These are phyloP conservation scores for Megaceryle alcyon DNA, from an alignment of 2,797 vertebrate genomes.

Conservation along the genomic window DNA sequence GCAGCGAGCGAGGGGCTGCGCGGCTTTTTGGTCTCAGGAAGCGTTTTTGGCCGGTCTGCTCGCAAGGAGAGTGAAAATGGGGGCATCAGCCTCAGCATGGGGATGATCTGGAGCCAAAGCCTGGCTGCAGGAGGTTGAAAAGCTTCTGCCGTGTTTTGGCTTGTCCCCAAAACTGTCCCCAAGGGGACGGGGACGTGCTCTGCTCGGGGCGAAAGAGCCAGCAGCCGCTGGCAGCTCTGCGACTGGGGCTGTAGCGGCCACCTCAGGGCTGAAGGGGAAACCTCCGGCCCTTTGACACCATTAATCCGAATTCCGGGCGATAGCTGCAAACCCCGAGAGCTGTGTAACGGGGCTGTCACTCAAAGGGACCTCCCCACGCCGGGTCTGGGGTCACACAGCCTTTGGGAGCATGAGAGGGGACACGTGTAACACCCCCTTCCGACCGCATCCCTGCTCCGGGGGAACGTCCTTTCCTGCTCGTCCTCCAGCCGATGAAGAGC, in stretches of 20 bases:
- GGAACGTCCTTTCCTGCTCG: too few species aligned
- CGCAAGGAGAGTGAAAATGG: fast-evolving
- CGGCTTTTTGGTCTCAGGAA: fast-evolving
- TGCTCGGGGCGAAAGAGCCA: not conserved
- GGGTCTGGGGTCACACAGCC: fast-evolving
- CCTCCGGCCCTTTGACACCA: not conserved
- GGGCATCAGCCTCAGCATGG: fast-evolving
- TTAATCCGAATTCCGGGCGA: fast-evolving
- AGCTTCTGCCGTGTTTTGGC: not conserved
- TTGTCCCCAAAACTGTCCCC: fast-evolving
- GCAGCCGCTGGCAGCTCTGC: not conserved
- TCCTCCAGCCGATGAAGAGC: not conserved
- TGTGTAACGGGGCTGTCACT: fast-evolving
- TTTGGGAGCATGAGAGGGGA: not conserved
- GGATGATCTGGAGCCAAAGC: not conserved
- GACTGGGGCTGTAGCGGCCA: not conserved
- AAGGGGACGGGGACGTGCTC: not conserved
- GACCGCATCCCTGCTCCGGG: not conserved
- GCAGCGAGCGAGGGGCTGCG: fast-evolving
- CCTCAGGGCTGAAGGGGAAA: not conserved
- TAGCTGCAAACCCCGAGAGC: not conserved
- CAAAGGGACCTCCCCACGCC: fast-evolving
- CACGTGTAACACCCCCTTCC: fast-evolving
- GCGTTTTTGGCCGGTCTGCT: not conserved
- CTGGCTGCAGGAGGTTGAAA: not conserved